Conservation (phyloP, 2,888 invertebrate genomes). For the Lithophane leautieri region DNA sequence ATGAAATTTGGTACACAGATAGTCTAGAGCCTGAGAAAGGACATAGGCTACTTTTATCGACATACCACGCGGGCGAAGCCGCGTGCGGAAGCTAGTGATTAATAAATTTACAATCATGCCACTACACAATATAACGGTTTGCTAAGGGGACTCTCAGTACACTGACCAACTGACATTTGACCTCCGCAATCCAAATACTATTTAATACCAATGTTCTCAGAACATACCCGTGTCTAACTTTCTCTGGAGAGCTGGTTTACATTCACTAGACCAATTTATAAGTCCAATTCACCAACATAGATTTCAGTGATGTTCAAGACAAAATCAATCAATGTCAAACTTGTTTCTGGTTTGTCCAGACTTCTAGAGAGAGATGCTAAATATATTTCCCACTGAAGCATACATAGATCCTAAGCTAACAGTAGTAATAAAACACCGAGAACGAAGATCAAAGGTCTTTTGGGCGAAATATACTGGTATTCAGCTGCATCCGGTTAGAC, state of each 20-base stretch:
- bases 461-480: too few relatives aligned
- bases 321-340: background rate
- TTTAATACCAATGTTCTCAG: background rate
- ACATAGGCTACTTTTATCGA: too few relatives aligned
- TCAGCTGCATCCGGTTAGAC: too few relatives aligned
- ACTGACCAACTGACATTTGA: background rate
- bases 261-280: background rate
- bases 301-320: background rate
- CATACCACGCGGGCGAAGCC: too few relatives aligned
- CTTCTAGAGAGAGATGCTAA: too few relatives aligned
- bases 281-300: background rate
- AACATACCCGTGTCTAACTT: conserved; percentile 2
- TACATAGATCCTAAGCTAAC: background rate
- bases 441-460: background rate
- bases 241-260: conserved; percentile 1
- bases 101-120: background rate
- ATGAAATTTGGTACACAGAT: too few relatives aligned
- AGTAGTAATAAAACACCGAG: background rate
- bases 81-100: too few relatives aligned
- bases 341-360: background rate
- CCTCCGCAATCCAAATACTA: background rate
- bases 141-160: background rate
- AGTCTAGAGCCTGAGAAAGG: too few relatives aligned
- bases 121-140: background rate
- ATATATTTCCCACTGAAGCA: background rate